Percentiles rank a stretch among this genome's conserved stretches.
These are phyloP conservation scores for Xylocopa sonorina DNA, from an alignment of 1,140 invertebrate species.

Conservation along the genomic window DNA sequence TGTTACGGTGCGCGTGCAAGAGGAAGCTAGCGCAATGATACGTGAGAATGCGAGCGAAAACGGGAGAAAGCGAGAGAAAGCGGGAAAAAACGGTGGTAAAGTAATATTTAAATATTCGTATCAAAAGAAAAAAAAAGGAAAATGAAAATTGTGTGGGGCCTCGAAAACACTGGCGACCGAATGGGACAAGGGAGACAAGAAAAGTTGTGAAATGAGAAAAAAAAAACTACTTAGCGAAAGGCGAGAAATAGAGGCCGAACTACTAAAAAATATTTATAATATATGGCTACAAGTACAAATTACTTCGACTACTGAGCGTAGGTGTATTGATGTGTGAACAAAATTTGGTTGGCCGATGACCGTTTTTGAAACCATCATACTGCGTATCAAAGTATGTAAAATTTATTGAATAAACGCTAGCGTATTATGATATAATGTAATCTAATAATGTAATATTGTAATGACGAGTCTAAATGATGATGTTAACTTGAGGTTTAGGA, in stretches of 20 bases:
- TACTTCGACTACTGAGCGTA: constrained; percentile 83
- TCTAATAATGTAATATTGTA: constrained; percentile 83
- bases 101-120: constrained; percentile 82
- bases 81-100: constrained; percentile 70
- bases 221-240: constrained; percentile 57
- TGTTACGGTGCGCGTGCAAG: constrained; percentile 26
- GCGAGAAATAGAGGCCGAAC: constrained; percentile 77
- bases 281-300: constrained; percentile 84
- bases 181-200: constrained; percentile 60
- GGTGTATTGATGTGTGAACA: constrained; percentile 83
- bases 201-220: constrained; percentile 63
- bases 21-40: constrained; percentile 49
- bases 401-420: constrained; percentile 83
- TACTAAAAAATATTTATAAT: constrained; percentile 82
- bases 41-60: constrained; percentile 58
- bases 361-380: constrained; percentile 83
- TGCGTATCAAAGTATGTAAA: constrained; percentile 83
- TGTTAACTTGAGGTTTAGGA: constrained; percentile 81
- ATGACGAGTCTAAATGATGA: constrained; percentile 83
- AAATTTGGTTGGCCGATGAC: constrained; percentile 83
- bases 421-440: constrained; percentile 83
- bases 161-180: constrained; percentile 79
- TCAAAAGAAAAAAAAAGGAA: constrained; percentile 76
- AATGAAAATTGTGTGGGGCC: constrained; percentile 81
- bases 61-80: not conserved